Base-by-base conservation (phyloP, 2,888 invertebrate species). In the Oscheius sp. region DNA sequence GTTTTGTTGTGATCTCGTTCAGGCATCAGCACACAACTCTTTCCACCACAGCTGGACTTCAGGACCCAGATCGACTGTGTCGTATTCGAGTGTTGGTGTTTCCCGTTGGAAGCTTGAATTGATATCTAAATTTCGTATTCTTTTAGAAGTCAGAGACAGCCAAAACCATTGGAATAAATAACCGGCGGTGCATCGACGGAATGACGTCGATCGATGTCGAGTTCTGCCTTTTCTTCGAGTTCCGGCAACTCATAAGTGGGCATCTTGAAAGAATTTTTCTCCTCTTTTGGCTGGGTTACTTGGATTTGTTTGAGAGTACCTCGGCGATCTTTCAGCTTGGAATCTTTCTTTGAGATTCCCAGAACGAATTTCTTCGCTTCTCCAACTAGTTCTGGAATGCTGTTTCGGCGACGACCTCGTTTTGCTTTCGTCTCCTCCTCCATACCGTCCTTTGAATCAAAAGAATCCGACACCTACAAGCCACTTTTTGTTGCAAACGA, bases 331-430 rank as follows among this genome's bases (percentile, higher is more conserved):
- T 76, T 76, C 15, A 68, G 63, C 37, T 71, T 68, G 12, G 73
- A 69, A 3, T 48, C 37, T 27, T 64, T 66, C 52, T 69, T 71
- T 23, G 69, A 55, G 23, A 71, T 69, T 10, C 72, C 71, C 33
- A 82, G 74, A 34, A 82, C 75, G 45, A 82, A 79, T 66, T 82
- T 83, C 69, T 84, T 84, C 23, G 81, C 78, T 46, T 83, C 83
- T 72, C 82, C 58, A 12, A 65, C 73, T 15, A 83, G 72, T 57
- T 84, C 84, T 12, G 83, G 80, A 29, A 84, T 81, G 33, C 81
- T 81, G 46, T 75, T 77, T 8, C 82, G 68, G 2, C 81, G 71
- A 12, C 50, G 2, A 23, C 27, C 39, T 23, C 71, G 68, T 33
- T 45, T 27, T n/a, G 42, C 45, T 39, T 52, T 55, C 1, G 63